These are phyloP conservation scores for Myotis myotis DNA, from an alignment of 2,797 vertebrate genomes.

Conservation along the genomic window DNA sequence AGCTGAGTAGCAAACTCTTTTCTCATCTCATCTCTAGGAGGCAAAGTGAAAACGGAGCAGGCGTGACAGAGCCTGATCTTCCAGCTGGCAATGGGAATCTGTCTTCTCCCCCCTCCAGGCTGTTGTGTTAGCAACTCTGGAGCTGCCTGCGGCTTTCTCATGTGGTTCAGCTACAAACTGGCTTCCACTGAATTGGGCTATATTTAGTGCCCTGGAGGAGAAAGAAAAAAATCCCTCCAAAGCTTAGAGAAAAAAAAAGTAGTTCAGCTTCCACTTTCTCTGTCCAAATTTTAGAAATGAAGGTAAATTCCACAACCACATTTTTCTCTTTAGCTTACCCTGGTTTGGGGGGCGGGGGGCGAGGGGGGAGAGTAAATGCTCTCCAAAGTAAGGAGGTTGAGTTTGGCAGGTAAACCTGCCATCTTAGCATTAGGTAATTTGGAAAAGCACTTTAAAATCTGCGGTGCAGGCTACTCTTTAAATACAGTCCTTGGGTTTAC, in stretches of 20 bases:
- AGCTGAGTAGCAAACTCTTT: not conserved
- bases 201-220: not conserved
- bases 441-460: not conserved
- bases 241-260: not conserved
- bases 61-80: not conserved
- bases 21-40: not conserved
- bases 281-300: slow-evolving; percentile 8
- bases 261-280: not conserved
- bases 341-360: not conserved
- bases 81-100: not conserved
- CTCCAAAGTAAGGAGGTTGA: not conserved
- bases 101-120: not conserved
- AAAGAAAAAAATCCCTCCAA: not conserved
- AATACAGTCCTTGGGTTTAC: not conserved
- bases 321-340: not conserved
- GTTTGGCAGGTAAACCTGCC: not conserved
- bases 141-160: not conserved
- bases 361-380: not conserved
- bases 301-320: not conserved
- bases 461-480: not conserved
- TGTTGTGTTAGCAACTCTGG: not conserved
- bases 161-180: not conserved
- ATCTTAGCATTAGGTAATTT: not conserved
- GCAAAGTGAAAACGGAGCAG: not conserved
- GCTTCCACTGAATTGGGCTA: not conserved